Base-by-base conservation (phyloP, 2,113 vertebrate genomes). In the Spheniscus mendiculus region DNA sequence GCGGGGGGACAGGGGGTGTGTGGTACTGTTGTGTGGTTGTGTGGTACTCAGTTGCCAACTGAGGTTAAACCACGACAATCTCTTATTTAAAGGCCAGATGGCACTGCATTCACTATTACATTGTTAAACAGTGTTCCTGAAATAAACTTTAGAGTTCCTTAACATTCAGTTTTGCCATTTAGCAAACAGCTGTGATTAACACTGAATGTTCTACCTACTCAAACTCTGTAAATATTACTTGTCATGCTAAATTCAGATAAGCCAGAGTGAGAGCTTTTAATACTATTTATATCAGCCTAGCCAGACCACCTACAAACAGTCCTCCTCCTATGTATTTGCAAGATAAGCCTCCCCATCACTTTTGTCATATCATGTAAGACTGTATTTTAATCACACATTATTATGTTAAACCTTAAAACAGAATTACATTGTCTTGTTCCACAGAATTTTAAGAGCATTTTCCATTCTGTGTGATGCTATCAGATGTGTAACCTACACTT, bases 151-250 rank as follows among this genome's bases (percentile, higher is more conserved):
- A 0, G 0, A 89, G 36, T 58, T 85, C 42, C 29, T 70, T 49
- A 80, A 61, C 10, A 30, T 62, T 92, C 49, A 62, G 18, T 62
- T 91, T 93, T 89, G 20, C 53, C 67, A 36, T 83, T 91, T 73
- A 95, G 38, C 74, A 91, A 89, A 83, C 34, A 91, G 84, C 45
- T 87, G 81, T 80, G 73, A 89, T 50, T 69, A 93, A 55, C 62
- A 73, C 18, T 10, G 29, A 89, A 82, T 30, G 49, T 32, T 89
- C 66, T 69, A 80, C 66, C 71, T 83, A 87, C 81, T 85, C 87
- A 55, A 83, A 77, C 58, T 82, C 77, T 72, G 61, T 38, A 94
- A 91, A 58, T 95, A 89, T 34, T 95, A 80, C 82, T 97, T 71
- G 29, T 49, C 47, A 58, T 23, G 59, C 49, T 89, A 90, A 93